Conservation (phyloP, 2,797 vertebrate species). For the Monodelphis domestica region DNA sequence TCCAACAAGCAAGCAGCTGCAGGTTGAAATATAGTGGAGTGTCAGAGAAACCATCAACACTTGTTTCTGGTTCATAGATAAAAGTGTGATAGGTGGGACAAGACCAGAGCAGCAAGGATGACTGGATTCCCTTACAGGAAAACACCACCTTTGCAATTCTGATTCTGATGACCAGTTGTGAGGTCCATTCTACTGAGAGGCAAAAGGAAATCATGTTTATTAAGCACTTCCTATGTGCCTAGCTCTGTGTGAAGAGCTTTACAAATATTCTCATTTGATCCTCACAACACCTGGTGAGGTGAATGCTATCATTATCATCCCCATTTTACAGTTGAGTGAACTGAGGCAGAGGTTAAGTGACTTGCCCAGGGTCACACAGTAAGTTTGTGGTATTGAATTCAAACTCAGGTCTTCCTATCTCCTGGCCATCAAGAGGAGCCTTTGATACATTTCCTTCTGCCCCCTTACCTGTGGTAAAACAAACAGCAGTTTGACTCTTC, state of each 20-base stretch:
- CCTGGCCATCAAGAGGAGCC: neutral
- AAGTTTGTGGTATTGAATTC: neutral
- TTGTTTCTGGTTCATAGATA: too few species aligned
- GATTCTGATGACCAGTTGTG: neutral
- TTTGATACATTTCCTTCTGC: neutral
- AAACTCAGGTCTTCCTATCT: neutral
- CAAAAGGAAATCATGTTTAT: neutral
- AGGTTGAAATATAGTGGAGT: too few species aligned
- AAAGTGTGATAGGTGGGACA: too few species aligned
- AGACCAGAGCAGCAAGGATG: neutral
- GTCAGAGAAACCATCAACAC: too few species aligned
- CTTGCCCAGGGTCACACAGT: too few species aligned
- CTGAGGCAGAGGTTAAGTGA: neutral
- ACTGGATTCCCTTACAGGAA: neutral
- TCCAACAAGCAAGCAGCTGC: neutral
- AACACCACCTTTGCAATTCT: neutral
- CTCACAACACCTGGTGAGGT: neutral
- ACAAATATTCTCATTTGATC: neutral
- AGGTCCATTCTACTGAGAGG: neutral
- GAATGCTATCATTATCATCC: neutral
- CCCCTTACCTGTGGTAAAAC: neutral
- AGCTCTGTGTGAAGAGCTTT: neutral
- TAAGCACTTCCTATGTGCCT: neutral
- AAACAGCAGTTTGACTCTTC: neutral
- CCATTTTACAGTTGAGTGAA: neutral